A percentile compares a stretch with the other conserved stretches of the same genome.
Evolutionary conservation across 2,888 invertebrate species (phyloP).

Genomic region (Hirtodrosophila duncani): DNA sequence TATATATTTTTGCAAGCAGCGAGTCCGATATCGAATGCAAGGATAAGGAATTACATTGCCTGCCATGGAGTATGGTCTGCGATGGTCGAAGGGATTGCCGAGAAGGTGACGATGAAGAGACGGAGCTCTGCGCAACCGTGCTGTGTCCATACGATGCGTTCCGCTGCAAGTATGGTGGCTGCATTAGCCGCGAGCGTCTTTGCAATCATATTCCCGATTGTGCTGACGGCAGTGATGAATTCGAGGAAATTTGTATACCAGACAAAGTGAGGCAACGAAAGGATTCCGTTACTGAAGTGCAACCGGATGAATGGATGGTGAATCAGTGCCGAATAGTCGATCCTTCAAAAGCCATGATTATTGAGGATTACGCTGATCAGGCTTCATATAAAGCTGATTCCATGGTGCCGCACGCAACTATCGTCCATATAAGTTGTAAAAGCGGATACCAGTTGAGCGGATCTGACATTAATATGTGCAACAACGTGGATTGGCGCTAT

Average conservation of each 20-base stretch:
- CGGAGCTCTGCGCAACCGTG: conserved; percentile 45
- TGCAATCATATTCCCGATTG: conserved; percentile 37
- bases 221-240: conserved; percentile 32
- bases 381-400: conserved; percentile 1
- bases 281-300: background rate
- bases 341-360: background rate
- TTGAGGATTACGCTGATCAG: background rate
- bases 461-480: conserved; percentile 10
- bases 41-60: conserved; percentile 8
- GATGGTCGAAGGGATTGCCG: conserved; percentile 56
- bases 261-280: background rate
- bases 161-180: conserved; percentile 62
- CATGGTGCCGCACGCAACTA: conserved; percentile 4
- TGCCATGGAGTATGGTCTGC: conserved; percentile 41
- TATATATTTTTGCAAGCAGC: background rate
- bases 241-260: conserved; percentile 2
- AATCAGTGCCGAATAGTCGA: background rate
- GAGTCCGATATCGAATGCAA: conserved; percentile 29
- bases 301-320: background rate
- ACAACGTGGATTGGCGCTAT: background rate
- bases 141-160: conserved; percentile 51
- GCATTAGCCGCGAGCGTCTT: background rate
- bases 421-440: conserved; percentile 16
- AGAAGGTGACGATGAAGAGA: conserved; percentile 57
- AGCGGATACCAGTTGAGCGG: conserved; percentile 1